phyloP scores from a whole-genome alignment of 1,140 invertebrate genomes.

The Megalonaias nervosa region DNA sequence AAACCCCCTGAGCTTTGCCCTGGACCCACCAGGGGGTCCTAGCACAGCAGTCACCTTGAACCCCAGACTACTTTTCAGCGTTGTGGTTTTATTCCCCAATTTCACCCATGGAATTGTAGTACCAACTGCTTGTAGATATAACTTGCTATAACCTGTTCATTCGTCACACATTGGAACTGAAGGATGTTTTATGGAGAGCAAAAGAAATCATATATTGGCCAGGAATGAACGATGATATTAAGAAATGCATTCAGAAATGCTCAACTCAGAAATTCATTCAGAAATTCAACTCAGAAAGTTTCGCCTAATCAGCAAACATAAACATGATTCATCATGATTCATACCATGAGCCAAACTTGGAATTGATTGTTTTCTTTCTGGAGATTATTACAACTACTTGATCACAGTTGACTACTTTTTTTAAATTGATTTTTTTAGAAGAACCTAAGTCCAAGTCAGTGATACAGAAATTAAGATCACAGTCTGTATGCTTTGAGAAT shows the following conservation, averaged over 20 bases:
- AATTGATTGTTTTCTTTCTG: slow-evolving; percentile 35
- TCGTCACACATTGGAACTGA: slow-evolving; percentile 71
- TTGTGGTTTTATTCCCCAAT: too few species aligned
- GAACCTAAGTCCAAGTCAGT: not conserved
- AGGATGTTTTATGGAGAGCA: slow-evolving; percentile 66
- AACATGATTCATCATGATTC: slow-evolving; percentile 12
- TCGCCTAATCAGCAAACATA: not conserved
- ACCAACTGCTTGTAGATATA: slow-evolving; percentile 58
- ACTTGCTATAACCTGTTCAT: slow-evolving; percentile 69
- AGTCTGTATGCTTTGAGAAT: slow-evolving; percentile 32
- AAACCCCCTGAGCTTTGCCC: too few species aligned
- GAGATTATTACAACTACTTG: slow-evolving; percentile 29
- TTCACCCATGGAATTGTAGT: slow-evolving; percentile 53
- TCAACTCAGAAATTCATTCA: slow-evolving; percentile 3
- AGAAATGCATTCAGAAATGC: slow-evolving; percentile 33
- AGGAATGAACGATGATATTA: slow-evolving; percentile 70
- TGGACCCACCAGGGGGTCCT: too few species aligned
- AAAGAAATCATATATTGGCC: slow-evolving; percentile 71
- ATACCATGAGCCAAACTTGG: slow-evolving; percentile 19
- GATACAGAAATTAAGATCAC: slow-evolving; percentile 10
- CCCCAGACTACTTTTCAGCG: too few species aligned
- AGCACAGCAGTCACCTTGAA: too few species aligned
- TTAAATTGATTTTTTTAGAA: slow-evolving; percentile 8
- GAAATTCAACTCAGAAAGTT: slow-evolving; percentile 2
- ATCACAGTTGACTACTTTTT: slow-evolving; percentile 41